Percentiles rank a stretch among this genome's conserved stretches.
These are phyloP conservation scores for Oasisia sp. DNA, from an alignment of 2,888 invertebrate genomes.

Conservation along the genomic window DNA sequence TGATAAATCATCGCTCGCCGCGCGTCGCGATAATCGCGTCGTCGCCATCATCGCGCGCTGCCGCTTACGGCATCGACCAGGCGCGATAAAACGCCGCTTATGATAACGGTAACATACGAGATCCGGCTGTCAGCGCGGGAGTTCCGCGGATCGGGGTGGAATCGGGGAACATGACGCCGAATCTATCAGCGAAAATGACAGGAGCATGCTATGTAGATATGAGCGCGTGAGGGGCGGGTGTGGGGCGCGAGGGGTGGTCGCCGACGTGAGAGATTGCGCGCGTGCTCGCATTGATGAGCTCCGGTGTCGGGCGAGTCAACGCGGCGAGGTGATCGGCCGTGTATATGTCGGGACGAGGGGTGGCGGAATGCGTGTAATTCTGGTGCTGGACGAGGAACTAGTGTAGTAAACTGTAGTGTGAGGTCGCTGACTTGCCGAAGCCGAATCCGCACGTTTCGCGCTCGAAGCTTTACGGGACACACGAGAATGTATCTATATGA, in stretches of 20 bases:
- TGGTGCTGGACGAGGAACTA: background rate
- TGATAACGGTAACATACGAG: background rate
- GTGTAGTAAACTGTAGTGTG: background rate
- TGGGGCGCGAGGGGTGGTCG: background rate
- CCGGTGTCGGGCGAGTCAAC: background rate
- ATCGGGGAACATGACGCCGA: background rate
- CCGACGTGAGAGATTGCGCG: background rate
- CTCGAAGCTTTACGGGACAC: too few species aligned
- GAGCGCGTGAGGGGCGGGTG: background rate
- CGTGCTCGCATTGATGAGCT: background rate
- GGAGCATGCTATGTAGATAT: background rate
- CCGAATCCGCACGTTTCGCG: too few species aligned
- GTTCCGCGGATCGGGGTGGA: background rate
- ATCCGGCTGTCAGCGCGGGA: background rate
- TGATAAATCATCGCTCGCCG: background rate
- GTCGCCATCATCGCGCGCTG: background rate
- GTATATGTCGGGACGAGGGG: background rate
- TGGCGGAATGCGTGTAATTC: background rate
- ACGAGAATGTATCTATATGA: too few species aligned
- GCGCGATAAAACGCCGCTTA: slow-evolving; percentile 13
- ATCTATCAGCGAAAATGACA: background rate
- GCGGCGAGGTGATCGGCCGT: background rate
- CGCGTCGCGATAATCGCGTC: background rate
- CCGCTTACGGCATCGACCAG: background rate
- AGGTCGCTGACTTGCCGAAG: too few species aligned